Conservation (phyloP, 2,888 invertebrate species). For the Copidosoma aretas region DNA sequence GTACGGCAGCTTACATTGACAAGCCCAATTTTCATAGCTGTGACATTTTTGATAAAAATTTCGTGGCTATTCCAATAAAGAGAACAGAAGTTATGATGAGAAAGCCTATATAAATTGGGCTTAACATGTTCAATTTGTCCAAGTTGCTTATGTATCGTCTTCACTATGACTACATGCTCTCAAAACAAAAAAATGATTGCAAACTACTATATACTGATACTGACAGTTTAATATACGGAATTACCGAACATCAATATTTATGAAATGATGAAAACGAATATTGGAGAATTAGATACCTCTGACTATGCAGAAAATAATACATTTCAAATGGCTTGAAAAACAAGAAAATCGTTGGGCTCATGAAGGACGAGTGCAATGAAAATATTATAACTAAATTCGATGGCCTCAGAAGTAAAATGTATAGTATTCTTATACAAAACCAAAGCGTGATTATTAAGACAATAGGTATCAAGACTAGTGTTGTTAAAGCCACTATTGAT, state of each 20-base stretch:
- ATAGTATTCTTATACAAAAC: too few relatives aligned
- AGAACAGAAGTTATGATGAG: conserved; percentile 38
- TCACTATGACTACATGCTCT: conserved; percentile 24
- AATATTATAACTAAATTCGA: not conserved
- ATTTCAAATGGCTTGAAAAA: not conserved
- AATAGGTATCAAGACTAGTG: too few relatives aligned
- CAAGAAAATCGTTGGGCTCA: conserved; percentile 45
- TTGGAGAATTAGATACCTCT: not conserved
- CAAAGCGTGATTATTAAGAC: too few relatives aligned
- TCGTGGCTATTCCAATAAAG: too few relatives aligned
- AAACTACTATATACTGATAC: not conserved
- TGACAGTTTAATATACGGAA: not conserved
- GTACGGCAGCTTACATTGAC: too few relatives aligned
- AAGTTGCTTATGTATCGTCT: conserved; percentile 53
- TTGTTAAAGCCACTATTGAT: too few relatives aligned
- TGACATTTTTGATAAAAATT: too few relatives aligned
- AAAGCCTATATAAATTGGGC: conserved; percentile 36
- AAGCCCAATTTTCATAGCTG: too few relatives aligned
- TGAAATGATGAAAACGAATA: not conserved
- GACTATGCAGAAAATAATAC: conserved; percentile 22
- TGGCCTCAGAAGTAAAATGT: too few relatives aligned
- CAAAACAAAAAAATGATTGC: conserved; percentile 24
- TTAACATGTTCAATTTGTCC: conserved; percentile 49
- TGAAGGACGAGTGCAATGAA: conserved; percentile 47
- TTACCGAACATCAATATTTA: not conserved